A percentile compares a stretch with the other conserved stretches of the same genome.
Conservation (phyloP, 1,140 invertebrate species). For the Acyrthosiphon pisum region DNA sequence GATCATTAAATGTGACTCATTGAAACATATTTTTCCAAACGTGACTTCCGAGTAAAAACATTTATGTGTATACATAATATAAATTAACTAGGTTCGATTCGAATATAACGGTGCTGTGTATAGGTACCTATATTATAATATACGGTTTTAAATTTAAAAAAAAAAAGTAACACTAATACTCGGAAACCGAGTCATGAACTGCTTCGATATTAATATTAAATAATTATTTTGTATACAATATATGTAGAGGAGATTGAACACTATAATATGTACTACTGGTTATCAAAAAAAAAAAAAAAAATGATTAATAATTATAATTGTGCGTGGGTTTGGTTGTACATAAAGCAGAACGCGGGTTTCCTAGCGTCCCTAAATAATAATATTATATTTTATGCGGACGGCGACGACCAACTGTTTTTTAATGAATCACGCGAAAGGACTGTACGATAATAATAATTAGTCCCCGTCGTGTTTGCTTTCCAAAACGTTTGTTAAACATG, state of each 20-base stretch:
- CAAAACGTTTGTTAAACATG: slow-evolving; percentile 12
- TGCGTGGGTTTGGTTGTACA: not conserved
- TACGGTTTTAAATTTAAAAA: not conserved
- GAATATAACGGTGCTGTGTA: not conserved
- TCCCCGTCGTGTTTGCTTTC: not conserved
- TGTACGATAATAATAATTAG: not conserved
- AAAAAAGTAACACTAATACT: not conserved
- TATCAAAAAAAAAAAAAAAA: not conserved
- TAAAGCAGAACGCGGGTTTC: not conserved
- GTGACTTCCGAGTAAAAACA: not conserved
- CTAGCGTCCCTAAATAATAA: not conserved
- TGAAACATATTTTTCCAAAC: not conserved
- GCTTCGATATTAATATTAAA: not conserved
- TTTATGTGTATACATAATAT: not conserved
- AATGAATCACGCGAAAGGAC: not conserved
- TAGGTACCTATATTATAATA: too few species aligned
- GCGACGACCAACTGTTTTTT: not conserved
- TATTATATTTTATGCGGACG: not conserved
- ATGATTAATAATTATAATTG: not conserved
- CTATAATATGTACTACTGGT: not conserved
- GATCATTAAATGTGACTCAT: slow-evolving; percentile 9
- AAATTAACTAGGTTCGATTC: not conserved
- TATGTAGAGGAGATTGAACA: not conserved
- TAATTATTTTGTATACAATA: not conserved
- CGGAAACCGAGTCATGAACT: not conserved